Evolutionary conservation across 2,888 invertebrate genomes (phyloP).

Genomic region (Tyria jacobaeae): DNA sequence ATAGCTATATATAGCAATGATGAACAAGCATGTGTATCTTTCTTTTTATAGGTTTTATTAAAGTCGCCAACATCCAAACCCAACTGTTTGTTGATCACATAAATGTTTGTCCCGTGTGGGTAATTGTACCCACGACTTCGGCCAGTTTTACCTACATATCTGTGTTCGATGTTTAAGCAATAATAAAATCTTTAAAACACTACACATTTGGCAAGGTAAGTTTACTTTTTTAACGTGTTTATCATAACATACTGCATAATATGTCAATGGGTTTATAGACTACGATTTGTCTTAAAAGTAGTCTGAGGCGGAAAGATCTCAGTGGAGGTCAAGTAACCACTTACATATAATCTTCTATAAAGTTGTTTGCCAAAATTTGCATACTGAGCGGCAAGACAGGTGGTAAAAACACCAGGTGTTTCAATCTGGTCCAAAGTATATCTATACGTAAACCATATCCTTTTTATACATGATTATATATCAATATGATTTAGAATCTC

Average conservation of each 20-base stretch:
- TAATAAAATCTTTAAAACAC: too few relatives aligned
- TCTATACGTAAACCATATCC: conserved; percentile 30
- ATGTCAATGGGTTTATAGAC: too few relatives aligned
- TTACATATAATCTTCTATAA: conserved; percentile 37
- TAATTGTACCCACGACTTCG: too few relatives aligned
- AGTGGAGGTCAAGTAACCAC: background rate
- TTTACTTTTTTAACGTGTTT: background rate
- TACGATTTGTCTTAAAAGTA: background rate
- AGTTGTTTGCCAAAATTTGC: conserved; percentile 50
- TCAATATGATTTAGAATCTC: conserved; percentile 34
- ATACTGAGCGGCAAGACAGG: conserved; percentile 47
- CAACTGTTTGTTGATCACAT: too few relatives aligned
- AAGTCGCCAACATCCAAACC: too few relatives aligned
- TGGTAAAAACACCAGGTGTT: conserved; percentile 54
- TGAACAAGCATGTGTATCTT: too few relatives aligned
- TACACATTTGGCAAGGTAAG: background rate
- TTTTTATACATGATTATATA: conserved; percentile 26
- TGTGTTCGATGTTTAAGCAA: too few relatives aligned
- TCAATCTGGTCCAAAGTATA: conserved; percentile 31
- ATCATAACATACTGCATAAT: too few relatives aligned
- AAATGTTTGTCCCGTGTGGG: too few relatives aligned
- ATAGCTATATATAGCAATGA: too few relatives aligned
- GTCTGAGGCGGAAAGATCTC: background rate
- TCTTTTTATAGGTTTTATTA: too few relatives aligned
- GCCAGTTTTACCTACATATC: too few relatives aligned